Percentiles rank a stretch among this genome's conserved stretches.
Evolutionary conservation across 2,113 vertebrate species (phyloP).

Genomic region (Drymodes brunneopygia): DNA sequence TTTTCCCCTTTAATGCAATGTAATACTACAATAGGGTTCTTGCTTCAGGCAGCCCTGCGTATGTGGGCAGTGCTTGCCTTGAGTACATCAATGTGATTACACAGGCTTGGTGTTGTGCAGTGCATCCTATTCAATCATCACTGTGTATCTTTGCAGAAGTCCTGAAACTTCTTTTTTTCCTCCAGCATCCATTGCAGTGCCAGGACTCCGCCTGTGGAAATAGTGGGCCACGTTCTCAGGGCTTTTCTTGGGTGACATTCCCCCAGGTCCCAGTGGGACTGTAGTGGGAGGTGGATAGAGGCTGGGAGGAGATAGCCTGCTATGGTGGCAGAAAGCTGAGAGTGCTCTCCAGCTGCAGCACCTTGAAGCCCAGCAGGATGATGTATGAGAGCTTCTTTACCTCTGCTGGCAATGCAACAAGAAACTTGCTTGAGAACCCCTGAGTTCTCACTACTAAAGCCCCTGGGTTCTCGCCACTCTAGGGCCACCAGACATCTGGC

Average conservation of each 20-base stretch:
- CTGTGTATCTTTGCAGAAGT: not conserved
- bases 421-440: not conserved
- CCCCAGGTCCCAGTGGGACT: not conserved
- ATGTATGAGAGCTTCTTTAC: not conserved
- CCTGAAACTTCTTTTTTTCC: not conserved
- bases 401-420: not conserved
- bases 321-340: fast-evolving
- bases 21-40: not conserved
- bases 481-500: slow-evolving; percentile 11
- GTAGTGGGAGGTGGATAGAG: not conserved
- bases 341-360: not conserved
- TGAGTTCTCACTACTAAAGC: not conserved
- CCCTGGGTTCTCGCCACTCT: not conserved
- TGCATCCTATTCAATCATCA: not conserved
- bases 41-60: not conserved
- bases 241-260: not conserved
- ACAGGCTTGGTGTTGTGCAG: not conserved
- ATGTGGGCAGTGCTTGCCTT: not conserved
- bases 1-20: not conserved
- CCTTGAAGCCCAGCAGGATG: not conserved
- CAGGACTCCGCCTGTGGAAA: not conserved
- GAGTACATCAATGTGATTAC: not conserved
- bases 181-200: not conserved
- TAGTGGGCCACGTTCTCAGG: fast-evolving
- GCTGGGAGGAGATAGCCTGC: not conserved